phyloP scores from a whole-genome alignment of 2,888 invertebrate species.

The Blastobasis adustella region DNA sequence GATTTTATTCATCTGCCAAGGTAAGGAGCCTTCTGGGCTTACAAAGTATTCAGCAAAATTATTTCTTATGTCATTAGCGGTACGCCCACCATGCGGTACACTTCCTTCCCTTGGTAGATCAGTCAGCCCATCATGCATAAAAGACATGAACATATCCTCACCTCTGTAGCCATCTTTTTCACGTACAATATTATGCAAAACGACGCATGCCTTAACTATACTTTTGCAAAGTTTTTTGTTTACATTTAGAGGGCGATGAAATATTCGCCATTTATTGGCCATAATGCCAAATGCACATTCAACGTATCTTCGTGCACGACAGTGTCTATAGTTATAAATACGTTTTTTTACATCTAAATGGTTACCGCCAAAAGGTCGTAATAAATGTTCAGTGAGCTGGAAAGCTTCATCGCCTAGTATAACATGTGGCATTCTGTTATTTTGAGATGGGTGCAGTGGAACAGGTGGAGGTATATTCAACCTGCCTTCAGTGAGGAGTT shows the following conservation, averaged over 20 bases:
- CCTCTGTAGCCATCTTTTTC: conserved; percentile 7
- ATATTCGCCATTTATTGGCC: conserved; percentile 8
- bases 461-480: conserved; percentile 5
- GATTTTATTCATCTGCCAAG: conserved; percentile 10
- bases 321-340: conserved; percentile 6
- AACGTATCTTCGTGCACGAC: conserved; percentile 6
- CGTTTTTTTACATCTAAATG: conserved; percentile 1
- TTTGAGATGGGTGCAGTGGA: neutral
- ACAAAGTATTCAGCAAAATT: conserved; percentile 7
- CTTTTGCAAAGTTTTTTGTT: conserved; percentile 1
- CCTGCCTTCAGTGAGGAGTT: neutral
- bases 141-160: conserved; percentile 6
- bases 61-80: conserved; percentile 10
- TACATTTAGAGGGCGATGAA: conserved; percentile 1
- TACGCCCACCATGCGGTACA: conserved; percentile 3
- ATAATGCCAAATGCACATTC: conserved; percentile 10
- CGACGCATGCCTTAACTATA: conserved; percentile 9
- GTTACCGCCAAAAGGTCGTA: conserved; percentile 4
- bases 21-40: conserved; percentile 8
- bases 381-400: neutral
- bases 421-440: conserved; percentile 7
- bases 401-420: conserved; percentile 8
- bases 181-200: conserved; percentile 9
- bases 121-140: conserved; percentile 4
- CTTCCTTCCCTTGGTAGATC: conserved; percentile 4